Conservation (phyloP, 2,888 invertebrate genomes). For the Callosobruchus maculatus region DNA sequence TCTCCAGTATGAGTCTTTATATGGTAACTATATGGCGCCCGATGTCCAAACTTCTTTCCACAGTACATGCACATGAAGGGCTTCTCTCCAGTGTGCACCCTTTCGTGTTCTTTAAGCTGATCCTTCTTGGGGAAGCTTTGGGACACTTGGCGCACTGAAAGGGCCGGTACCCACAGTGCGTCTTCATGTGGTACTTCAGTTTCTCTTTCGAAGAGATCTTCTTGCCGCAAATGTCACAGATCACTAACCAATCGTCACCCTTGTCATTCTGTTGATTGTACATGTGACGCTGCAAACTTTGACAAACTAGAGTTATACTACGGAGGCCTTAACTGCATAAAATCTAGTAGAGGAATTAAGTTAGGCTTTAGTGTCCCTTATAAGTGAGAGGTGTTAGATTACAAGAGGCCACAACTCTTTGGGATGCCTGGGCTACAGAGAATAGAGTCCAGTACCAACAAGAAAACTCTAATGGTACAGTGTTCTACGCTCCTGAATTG, state of each 20-base stretch:
- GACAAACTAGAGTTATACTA: too few relatives aligned
- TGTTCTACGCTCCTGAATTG: too few relatives aligned
- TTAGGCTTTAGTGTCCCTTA: too few relatives aligned
- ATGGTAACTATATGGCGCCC: conserved; percentile 52
- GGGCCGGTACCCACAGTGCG: conserved; percentile 50
- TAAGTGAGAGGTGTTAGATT: too few relatives aligned
- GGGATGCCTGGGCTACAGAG: too few relatives aligned
- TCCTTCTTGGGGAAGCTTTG: conserved; percentile 45
- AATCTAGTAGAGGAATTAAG: too few relatives aligned
- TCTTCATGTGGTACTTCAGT: conserved; percentile 38
- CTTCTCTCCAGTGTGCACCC: conserved; percentile 43
- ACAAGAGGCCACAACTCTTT: too few relatives aligned
- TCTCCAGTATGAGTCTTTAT: conserved; percentile 55
- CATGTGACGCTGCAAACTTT: too few relatives aligned
- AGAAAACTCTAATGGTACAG: too few relatives aligned
- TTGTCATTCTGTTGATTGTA: conserved; percentile 23
- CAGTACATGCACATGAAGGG: conserved; percentile 36
- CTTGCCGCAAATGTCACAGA: conserved; percentile 37
- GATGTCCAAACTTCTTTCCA: conserved; percentile 42
- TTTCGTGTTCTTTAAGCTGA: conserved; percentile 41
- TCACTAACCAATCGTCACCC: conserved; percentile 48
- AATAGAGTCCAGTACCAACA: too few relatives aligned
- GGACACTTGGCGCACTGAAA: conserved; percentile 32
- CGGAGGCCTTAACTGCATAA: too few relatives aligned
- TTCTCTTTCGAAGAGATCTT: conserved; percentile 34